Conservation (phyloP, 1,140 invertebrate species). For the Rhynchophorus ferrugineus region DNA sequence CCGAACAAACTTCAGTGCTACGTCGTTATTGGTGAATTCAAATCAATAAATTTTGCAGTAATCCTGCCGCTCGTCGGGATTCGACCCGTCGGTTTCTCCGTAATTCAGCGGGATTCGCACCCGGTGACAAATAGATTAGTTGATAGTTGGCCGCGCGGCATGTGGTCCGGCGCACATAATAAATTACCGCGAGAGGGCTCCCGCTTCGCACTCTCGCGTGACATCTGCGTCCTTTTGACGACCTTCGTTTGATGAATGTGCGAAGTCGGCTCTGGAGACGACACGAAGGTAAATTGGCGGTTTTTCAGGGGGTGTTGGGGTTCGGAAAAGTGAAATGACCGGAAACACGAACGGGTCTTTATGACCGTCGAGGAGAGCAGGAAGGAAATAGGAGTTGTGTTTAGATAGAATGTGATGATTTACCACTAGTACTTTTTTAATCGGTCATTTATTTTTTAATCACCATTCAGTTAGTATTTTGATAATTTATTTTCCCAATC, state of each 20-base stretch:
- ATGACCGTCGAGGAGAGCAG: no score
- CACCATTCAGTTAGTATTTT: no score
- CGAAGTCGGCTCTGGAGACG: not conserved
- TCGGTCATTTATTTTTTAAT: no score
- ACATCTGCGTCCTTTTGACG: not conserved
- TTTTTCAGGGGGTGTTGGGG: no score
- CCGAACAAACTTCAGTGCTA: no score
- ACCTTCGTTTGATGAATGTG: not conserved
- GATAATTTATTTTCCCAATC: no score
- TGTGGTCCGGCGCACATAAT: not conserved
- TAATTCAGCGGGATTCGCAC: not conserved
- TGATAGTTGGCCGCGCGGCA: not conserved
- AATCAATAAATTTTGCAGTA: not conserved
- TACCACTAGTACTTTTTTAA: no score
- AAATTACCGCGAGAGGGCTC: not conserved
- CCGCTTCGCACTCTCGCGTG: not conserved
- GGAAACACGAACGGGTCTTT: no score
- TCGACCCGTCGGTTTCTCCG: not conserved
- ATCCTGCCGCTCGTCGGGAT: not conserved
- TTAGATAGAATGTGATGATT: no score
- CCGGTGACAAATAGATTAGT: slow-evolving; percentile 2
- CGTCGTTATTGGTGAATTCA: no score
- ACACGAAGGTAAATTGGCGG: not conserved
- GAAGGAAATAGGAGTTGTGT: no score
- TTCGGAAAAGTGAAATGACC: no score